Base-by-base conservation (phyloP, 2,113 vertebrate genomes). In the Urocolius indicus region DNA sequence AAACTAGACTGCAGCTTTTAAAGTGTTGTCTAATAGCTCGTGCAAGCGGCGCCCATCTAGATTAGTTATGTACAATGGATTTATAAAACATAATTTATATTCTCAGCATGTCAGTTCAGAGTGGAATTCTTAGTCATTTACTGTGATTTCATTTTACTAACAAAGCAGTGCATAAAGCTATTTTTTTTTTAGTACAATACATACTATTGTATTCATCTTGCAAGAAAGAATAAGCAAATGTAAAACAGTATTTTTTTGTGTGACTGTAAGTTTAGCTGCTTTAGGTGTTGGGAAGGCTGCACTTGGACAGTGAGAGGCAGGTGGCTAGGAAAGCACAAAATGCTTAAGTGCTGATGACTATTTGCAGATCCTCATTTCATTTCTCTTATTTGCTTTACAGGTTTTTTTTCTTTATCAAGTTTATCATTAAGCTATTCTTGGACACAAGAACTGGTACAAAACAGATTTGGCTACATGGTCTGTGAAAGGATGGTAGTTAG, bases 1-100 rank as follows among this genome's bases (percentile, higher is more conserved):
- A 93, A 94, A 97, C 93, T 89, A 94, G 67, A 30, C 93, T 86
- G 81, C 90, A 95, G 94, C 94, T 96, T 96, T 96, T 96, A 95
- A 97, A 96, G 80, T 69, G 78, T 83, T 82, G 88, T 87, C 95
- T 97, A 95, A 96, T 96, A 88, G 95, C 85, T 91, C 45, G 52
- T 71, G 83, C 0, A 1, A 90, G 78, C 89, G 52, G 81, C 16
- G 5, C 73, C 87, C 63, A 65, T 80, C 86, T 84, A 87, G 93
- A 89, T 94, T 89, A 92, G 91, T 93, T 90, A 79, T 89, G 82
- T 90, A 45, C 0, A 0, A 69, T 16, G 13, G 67, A 83, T 96
- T 96, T 94, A 86, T 93, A 61, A 93, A 97, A 84, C 72, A 95
- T 86, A 89, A 96, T 97, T 95, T 95, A 84, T 94, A 93, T 96